Percentiles rank a stretch among this genome's conserved stretches.
Evolutionary conservation across 2,888 invertebrate species (phyloP).

Genomic region (Perizoma affinitatum): DNA sequence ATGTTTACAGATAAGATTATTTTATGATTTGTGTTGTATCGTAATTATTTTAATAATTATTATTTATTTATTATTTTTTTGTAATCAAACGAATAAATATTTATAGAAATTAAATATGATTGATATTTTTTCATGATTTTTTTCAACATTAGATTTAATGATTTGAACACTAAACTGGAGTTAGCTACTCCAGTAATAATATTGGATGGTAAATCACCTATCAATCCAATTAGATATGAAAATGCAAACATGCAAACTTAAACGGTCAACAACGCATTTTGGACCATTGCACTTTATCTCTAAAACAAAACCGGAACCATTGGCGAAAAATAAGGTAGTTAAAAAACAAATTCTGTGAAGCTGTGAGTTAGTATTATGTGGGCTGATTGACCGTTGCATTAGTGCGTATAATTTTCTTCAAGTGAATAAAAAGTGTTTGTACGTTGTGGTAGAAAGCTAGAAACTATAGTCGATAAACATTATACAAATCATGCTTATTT

Average conservation of each 20-base stretch:
- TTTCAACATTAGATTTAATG: too few relatives aligned
- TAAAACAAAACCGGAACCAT: background rate
- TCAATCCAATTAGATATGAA: too few relatives aligned
- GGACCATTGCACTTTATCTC: background rate
- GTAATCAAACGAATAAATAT: background rate
- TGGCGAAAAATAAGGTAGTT: conserved; percentile 11
- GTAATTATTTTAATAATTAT: too few relatives aligned
- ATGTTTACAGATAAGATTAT: too few relatives aligned
- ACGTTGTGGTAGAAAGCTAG: background rate
- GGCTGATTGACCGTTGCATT: conserved; percentile 4
- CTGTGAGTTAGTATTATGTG: background rate
- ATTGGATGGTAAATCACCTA: too few relatives aligned
- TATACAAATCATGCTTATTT: conserved; percentile 58
- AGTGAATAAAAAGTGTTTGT: background rate
- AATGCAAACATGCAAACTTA: background rate
- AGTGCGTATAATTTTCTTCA: background rate
- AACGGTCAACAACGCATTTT: background rate
- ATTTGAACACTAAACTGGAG: too few relatives aligned
- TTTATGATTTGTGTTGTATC: too few relatives aligned
- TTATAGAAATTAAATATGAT: background rate
- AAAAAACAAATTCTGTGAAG: background rate
- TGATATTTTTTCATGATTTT: background rate
- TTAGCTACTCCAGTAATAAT: too few relatives aligned
- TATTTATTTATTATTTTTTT: too few relatives aligned
- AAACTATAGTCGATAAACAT: conserved; percentile 42